A percentile compares a stretch with the other conserved stretches of the same genome.
These are phyloP conservation scores for Podarcis muralis DNA, from an alignment of 2,113 vertebrate species.

Conservation along the genomic window DNA sequence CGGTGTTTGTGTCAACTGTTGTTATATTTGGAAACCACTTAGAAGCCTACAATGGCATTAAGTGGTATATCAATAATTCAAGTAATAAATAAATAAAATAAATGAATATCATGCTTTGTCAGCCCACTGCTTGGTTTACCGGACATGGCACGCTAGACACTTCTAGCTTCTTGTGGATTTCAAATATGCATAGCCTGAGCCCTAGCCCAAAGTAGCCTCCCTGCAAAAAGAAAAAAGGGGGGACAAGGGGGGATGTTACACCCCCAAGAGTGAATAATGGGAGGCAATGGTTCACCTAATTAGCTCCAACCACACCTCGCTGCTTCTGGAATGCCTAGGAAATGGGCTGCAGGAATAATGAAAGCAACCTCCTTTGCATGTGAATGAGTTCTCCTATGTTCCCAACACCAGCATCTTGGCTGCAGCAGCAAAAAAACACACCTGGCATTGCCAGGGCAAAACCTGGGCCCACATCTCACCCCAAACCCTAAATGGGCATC, in stretches of 20 bases:
- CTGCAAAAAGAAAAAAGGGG: background rate
- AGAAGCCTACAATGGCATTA: too few species aligned
- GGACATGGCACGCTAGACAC: background rate
- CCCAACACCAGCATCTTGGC: background rate
- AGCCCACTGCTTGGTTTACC: background rate
- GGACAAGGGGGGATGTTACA: too few species aligned
- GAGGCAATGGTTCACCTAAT: background rate
- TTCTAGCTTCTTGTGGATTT: background rate
- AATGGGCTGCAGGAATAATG: background rate
- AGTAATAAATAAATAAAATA: too few species aligned
- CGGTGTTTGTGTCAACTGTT: too few species aligned
- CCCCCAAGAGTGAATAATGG: background rate
- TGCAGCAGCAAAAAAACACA: background rate
- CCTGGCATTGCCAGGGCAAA: background rate
- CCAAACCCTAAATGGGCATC: background rate
- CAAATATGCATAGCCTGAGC: background rate
- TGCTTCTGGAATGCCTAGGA: background rate
- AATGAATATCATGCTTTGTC: background rate
- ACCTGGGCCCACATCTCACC: background rate
- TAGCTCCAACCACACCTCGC: background rate
- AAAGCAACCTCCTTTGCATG: background rate
- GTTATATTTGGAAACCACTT: too few species aligned
- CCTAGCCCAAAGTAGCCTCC: background rate
- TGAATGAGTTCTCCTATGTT: background rate
- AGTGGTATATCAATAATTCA: too few species aligned